Evolutionary conservation across 2,797 vertebrate genomes (phyloP).

Genomic region (Emys orbicularis): DNA sequence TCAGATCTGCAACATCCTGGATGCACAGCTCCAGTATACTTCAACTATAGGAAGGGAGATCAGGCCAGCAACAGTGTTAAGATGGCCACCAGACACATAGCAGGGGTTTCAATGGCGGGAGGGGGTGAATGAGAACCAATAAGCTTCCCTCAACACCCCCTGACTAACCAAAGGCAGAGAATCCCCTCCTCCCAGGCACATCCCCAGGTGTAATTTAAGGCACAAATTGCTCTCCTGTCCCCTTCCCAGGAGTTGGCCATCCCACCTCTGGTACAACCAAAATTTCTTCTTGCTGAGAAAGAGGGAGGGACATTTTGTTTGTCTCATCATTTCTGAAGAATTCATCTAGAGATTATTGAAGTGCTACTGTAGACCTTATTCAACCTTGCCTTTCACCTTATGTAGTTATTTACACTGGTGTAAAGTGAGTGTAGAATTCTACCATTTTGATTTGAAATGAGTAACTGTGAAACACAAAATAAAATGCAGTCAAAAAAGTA

Average conservation of each 20-base stretch:
- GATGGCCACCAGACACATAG: no score
- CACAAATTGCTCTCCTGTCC: no score
- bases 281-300: not conserved
- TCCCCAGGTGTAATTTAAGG: no score
- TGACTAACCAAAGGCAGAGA: not conserved
- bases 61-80: not conserved
- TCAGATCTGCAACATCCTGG: not conserved
- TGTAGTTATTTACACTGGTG: not conserved
- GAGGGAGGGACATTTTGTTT: not conserved
- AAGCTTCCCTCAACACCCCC: not conserved
- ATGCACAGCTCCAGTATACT: not conserved
- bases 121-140: not conserved
- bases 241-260: not conserved
- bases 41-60: not conserved
- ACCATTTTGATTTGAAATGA: not conserved
- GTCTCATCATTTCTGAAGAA: not conserved
- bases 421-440: not conserved
- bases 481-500: not conserved
- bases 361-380: not conserved
- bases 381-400: not conserved
- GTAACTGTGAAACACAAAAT: not conserved
- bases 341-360: not conserved
- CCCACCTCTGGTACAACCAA: not conserved
- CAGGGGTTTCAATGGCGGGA: not conserved
- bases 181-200: not conserved